phyloP scores from a whole-genome alignment of 2,113 vertebrate genomes.

The Anolis carolinensis region DNA sequence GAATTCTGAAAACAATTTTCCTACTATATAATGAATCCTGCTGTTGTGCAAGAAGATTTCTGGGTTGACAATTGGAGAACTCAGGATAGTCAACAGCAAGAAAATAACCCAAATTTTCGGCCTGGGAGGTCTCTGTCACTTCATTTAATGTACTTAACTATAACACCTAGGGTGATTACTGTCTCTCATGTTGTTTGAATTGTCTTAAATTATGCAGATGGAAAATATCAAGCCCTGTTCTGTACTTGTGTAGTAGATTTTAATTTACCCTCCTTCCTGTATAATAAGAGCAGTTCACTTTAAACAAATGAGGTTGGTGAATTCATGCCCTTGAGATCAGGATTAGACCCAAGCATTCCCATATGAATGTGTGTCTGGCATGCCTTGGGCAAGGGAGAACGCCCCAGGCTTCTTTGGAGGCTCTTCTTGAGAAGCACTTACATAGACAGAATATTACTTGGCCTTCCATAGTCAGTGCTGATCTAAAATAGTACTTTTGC shows the following conservation, averaged over 20 bases:
- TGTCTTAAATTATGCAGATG: constrained; percentile 16
- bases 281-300: constrained; percentile 6
- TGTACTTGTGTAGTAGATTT: constrained; percentile 36
- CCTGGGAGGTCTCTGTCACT: constrained; percentile 4
- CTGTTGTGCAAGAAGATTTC: constrained; percentile 19
- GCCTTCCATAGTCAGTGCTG: constrained; percentile 10
- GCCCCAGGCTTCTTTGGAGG: constrained; percentile 45
- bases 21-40: constrained; percentile 31
- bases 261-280: constrained; percentile 29
- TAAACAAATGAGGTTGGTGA: constrained; percentile 36
- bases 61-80: constrained; percentile 8
- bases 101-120: constrained; percentile 16
- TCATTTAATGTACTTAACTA: constrained; percentile 22
- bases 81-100: constrained; percentile 27
- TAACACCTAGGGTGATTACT: not conserved
- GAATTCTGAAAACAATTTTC: constrained; percentile 48
- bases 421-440: constrained; percentile 48
- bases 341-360: constrained; percentile 27
- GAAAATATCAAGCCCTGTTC: constrained; percentile 10
- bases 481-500: not conserved
- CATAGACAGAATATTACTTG: constrained; percentile 47
- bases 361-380: constrained; percentile 40
- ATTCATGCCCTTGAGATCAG: constrained; percentile 32
- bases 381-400: constrained; percentile 51
- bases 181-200: constrained; percentile 39